These are phyloP conservation scores for Pterostichus madidus DNA, from an alignment of 2,888 invertebrate genomes.

Conservation along the genomic window DNA sequence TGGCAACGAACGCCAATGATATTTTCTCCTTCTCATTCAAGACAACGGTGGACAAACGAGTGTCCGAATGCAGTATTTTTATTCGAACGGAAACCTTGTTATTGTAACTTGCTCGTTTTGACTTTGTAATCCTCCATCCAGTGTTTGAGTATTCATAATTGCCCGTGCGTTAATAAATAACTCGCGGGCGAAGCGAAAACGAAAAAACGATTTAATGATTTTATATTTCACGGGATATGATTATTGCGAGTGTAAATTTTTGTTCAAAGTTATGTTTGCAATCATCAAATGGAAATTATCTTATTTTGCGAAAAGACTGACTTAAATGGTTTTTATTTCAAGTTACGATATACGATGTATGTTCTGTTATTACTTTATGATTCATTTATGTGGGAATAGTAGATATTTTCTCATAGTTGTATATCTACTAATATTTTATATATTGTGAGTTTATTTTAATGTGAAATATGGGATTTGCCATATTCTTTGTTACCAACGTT, in stretches of 20 bases:
- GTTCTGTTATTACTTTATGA: neutral
- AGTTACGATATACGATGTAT: constrained; percentile 5
- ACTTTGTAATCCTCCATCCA: constrained; percentile 41
- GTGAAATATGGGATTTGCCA: too few species aligned
- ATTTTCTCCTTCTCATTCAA: neutral
- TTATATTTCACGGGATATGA: constrained; percentile 59
- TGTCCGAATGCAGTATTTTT: constrained; percentile 46
- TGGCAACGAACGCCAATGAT: neutral
- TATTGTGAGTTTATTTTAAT: too few species aligned
- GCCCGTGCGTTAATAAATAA: constrained; percentile 58
- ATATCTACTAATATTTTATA: neutral
- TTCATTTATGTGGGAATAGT: neutral
- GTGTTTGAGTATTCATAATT: constrained; percentile 64
- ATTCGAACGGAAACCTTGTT: constrained; percentile 42
- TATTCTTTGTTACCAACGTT: too few species aligned
- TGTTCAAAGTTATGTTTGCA: constrained; percentile 54
- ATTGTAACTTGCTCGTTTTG: constrained; percentile 56
- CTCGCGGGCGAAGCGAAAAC: constrained; percentile 25
- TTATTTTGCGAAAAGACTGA: constrained; percentile 44
- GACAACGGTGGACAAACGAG: constrained; percentile 9
- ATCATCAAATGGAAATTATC: constrained; percentile 43
- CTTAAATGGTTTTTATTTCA: constrained; percentile 31
- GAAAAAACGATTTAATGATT: constrained; percentile 64
- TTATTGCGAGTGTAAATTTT: constrained; percentile 60
- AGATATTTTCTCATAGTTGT: neutral